Conservation (phyloP, 2,888 invertebrate genomes). For the Cartodere bifasciata region DNA sequence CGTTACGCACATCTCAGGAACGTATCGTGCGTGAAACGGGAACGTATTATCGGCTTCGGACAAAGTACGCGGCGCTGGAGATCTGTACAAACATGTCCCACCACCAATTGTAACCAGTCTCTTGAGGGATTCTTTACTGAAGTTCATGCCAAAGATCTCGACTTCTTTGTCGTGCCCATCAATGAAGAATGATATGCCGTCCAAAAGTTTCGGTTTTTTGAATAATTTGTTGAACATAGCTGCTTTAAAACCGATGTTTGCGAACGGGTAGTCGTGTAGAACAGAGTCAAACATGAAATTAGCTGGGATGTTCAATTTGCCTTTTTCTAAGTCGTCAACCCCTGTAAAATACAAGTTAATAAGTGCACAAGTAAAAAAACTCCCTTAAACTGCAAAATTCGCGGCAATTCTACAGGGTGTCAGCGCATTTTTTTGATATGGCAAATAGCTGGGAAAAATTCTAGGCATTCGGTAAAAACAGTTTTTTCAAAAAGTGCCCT, state of each 20-base stretch:
- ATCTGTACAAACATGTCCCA: constrained; percentile 21
- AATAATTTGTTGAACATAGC: constrained; percentile 22
- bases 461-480: too few species aligned
- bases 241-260: constrained; percentile 19
- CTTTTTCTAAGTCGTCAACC: constrained; percentile 17
- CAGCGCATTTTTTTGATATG: too few species aligned
- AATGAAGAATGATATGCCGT: constrained; percentile 25
- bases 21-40: too few species aligned
- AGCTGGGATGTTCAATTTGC: constrained; percentile 16
- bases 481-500: too few species aligned
- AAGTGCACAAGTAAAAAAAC: constrained; percentile 2
- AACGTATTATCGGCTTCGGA: too few species aligned
- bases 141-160: constrained; percentile 16
- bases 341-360: constrained; percentile 12
- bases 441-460: too few species aligned
- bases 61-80: constrained; percentile 23
- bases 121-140: constrained; percentile 19
- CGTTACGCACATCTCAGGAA: too few species aligned
- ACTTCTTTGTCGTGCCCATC: constrained; percentile 15
- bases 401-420: too few species aligned
- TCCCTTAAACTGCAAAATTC: too few species aligned
- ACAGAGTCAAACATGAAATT: too few species aligned
- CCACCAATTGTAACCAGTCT: constrained; percentile 22
- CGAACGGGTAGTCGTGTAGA: constrained; percentile 14
- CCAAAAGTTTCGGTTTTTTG: constrained; percentile 26